Evolutionary conservation across 35 echinoderm and acorn worm genomes (phyloP).

Genomic region (Hemicentrotus pulcherrimus): DNA sequence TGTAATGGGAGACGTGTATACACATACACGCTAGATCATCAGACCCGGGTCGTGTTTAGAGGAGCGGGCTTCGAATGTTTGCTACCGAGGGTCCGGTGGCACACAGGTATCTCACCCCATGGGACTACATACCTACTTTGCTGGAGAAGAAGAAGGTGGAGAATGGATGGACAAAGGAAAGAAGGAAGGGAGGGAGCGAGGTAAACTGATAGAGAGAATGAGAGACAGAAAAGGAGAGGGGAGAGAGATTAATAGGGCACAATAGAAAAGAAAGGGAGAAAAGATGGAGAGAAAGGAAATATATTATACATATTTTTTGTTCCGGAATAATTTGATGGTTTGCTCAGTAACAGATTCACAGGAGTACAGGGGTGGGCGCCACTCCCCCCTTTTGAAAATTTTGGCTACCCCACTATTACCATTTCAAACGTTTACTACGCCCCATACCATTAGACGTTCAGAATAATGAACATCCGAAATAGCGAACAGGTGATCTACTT

Average conservation of each 20-base stretch:
- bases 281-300: background rate
- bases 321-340: too few species aligned
- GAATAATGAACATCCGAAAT: too few species aligned
- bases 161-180: background rate
- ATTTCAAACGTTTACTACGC: too few species aligned
- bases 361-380: too few species aligned
- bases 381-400: too few species aligned
- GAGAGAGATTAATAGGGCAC: background rate
- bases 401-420: too few species aligned
- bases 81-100: background rate
- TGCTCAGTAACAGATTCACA: too few species aligned
- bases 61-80: background rate
- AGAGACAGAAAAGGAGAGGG: background rate
- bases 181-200: background rate
- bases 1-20: background rate
- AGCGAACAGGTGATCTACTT: background rate
- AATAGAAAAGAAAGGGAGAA: background rate
- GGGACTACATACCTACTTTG: background rate
- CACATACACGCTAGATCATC: background rate
- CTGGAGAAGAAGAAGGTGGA: background rate
- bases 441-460: too few species aligned
- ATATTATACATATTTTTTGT: too few species aligned
- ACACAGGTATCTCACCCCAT: background rate
- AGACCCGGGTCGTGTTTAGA: background rate
- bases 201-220: background rate